Evolutionary conservation across 2,797 vertebrate genomes (phyloP).

Genomic region (Danio jaintianensis): DNA sequence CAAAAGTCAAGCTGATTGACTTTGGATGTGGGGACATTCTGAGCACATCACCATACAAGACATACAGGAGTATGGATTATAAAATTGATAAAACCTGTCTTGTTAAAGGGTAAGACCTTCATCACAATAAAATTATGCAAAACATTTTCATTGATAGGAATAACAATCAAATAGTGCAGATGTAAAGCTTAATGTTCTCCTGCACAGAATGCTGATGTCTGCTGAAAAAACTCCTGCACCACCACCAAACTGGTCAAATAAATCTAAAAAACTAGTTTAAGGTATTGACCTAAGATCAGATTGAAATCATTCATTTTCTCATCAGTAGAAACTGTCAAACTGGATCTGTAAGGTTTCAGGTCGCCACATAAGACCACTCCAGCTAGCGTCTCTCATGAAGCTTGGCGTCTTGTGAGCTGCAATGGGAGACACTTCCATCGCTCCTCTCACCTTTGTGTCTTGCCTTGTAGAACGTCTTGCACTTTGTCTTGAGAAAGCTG

Average conservation of each 20-base stretch:
- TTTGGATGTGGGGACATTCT: slow-evolving; percentile 21
- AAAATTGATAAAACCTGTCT: not conserved
- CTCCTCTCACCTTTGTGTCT: not conserved
- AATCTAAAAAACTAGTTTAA: not conserved
- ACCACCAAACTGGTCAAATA: not conserved
- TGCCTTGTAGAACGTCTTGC: not conserved
- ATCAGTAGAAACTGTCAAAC: not conserved
- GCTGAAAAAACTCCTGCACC: not conserved
- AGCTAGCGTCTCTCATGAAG: no score
- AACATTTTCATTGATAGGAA: not conserved
- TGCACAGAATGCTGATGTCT: not conserved
- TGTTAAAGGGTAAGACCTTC: not conserved
- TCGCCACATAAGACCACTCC: not conserved
- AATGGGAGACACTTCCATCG: not conserved
- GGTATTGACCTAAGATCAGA: not conserved
- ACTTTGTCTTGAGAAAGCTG: not conserved
- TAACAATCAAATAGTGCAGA: not conserved
- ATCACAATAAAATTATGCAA: not conserved
- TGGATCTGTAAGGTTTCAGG: not conserved
- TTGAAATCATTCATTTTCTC: not conserved
- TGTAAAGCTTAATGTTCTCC: not conserved
- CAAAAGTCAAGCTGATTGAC: slow-evolving; percentile 37
- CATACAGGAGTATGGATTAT: not conserved
- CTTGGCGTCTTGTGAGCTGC: no score
- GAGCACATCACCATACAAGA: not conserved